A percentile compares a stretch with the other conserved stretches of the same genome.
Evolutionary conservation across 1,140 invertebrate genomes (phyloP).

Genomic region (Oreohelix idahoensis): DNA sequence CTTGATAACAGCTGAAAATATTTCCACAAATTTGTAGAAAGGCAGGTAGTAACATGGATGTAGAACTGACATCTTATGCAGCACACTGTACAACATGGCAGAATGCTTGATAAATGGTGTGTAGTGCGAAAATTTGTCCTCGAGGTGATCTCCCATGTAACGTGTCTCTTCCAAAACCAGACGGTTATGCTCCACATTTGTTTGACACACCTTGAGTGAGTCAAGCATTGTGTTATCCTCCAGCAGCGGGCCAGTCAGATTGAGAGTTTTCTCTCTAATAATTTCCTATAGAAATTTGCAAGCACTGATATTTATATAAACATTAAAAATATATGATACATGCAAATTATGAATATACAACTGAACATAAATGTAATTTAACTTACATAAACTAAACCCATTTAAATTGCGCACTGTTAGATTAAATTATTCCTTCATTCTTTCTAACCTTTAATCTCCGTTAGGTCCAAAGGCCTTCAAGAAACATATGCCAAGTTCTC

Average conservation of each 20-base stretch:
- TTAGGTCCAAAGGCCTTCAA: too few relatives aligned
- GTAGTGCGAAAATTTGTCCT: constrained; percentile 68
- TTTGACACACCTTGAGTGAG: constrained; percentile 62
- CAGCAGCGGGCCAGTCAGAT: constrained; percentile 63
- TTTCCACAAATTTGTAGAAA: constrained; percentile 66
- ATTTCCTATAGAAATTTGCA: constrained; percentile 56
- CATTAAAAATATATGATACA: not conserved
- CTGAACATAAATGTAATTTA: too few relatives aligned
- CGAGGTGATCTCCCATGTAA: constrained; percentile 67
- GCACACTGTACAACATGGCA: constrained; percentile 67
- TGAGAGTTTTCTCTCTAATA: constrained; percentile 68
- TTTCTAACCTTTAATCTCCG: too few relatives aligned
- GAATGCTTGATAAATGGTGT: constrained; percentile 65
- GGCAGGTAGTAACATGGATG: constrained; percentile 67
- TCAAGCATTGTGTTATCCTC: constrained; percentile 70
- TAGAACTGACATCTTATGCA: constrained; percentile 60
- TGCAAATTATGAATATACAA: too few relatives aligned
- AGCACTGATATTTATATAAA: not conserved
- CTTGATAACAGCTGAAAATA: constrained; percentile 60
- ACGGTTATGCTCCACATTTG: constrained; percentile 63
- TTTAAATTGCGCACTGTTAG: too few relatives aligned
- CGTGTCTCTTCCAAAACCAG: constrained; percentile 67
- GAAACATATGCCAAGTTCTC: too few relatives aligned
- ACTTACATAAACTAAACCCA: too few relatives aligned
- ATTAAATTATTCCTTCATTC: too few relatives aligned